Evolutionary conservation across 2,113 vertebrate species (phyloP).

Genomic region (Uropsilus gracilis): DNA sequence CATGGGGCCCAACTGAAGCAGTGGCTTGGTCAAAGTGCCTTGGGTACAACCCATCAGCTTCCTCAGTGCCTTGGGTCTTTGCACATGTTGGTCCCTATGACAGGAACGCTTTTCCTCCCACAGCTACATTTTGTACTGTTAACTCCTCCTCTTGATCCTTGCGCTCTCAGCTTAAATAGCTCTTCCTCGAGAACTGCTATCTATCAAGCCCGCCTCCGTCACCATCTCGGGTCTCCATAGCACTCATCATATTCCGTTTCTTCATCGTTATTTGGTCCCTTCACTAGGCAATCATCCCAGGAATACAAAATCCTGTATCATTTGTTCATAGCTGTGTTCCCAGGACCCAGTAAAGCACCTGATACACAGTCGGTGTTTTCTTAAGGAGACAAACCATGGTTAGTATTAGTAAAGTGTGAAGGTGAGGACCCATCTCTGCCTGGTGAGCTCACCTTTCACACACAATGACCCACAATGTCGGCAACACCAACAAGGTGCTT

Average conservation of each 20-base stretch:
- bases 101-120: background rate
- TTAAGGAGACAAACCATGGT: background rate
- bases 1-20: background rate
- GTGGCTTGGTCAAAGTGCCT: background rate
- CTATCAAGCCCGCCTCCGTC: background rate
- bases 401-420: background rate
- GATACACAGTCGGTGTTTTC: background rate
- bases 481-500: background rate
- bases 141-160: background rate
- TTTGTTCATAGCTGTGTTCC: background rate
- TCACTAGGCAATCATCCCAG: background rate
- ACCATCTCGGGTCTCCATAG: background rate
- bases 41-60: background rate
- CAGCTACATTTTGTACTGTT: background rate
- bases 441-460: background rate
- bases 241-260: background rate
- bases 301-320: background rate
- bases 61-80: background rate
- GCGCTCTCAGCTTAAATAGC: background rate
- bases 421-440: background rate
- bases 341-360: background rate
- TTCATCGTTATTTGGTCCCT: background rate
- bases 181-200: background rate
- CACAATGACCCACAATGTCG: background rate
- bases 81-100: background rate